phyloP scores from a whole-genome alignment of 2,113 vertebrate species.

The Meleagris gallopavo region DNA sequence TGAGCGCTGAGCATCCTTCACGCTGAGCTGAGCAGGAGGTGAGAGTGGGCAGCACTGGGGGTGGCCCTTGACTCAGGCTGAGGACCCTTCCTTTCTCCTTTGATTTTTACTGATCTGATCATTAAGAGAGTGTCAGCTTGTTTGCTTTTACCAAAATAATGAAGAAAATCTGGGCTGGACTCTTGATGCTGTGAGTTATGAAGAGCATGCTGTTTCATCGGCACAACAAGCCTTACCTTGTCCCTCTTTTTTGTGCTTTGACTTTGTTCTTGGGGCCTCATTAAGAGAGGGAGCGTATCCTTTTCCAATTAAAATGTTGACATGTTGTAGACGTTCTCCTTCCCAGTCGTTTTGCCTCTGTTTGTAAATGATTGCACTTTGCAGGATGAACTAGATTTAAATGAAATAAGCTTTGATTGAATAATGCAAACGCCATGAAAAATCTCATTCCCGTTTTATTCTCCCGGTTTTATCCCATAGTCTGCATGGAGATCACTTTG shows the following conservation, averaged over 20 bases:
- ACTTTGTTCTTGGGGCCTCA: conserved; percentile 73
- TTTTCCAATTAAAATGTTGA: conserved; percentile 76
- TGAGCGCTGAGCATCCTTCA: not conserved
- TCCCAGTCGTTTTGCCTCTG: conserved; percentile 54
- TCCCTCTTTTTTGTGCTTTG: conserved; percentile 37
- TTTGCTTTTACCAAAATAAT: conserved; percentile 35
- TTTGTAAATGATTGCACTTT: conserved; percentile 68
- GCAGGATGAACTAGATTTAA: conserved; percentile 69
- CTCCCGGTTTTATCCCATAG: conserved; percentile 45
- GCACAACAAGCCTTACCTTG: conserved; percentile 57
- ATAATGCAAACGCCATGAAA: conserved; percentile 68
- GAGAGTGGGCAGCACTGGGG: not conserved
- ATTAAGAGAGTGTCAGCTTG: conserved; percentile 11
- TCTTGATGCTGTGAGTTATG: not conserved
- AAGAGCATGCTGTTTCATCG: conserved; percentile 29
- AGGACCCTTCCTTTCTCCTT: not conserved
- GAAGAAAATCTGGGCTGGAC: conserved; percentile 22
- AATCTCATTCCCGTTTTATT: conserved; percentile 53
- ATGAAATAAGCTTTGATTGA: conserved; percentile 75
- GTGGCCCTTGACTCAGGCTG: not conserved
- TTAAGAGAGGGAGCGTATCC: conserved; percentile 64
- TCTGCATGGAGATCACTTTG: conserved; percentile 46
- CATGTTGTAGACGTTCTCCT: conserved; percentile 49
- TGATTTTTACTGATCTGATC: conserved; percentile 4
- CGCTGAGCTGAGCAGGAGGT: not conserved